phyloP scores from a whole-genome alignment of 2,797 vertebrate species.

The Mionectes olivaceus region DNA sequence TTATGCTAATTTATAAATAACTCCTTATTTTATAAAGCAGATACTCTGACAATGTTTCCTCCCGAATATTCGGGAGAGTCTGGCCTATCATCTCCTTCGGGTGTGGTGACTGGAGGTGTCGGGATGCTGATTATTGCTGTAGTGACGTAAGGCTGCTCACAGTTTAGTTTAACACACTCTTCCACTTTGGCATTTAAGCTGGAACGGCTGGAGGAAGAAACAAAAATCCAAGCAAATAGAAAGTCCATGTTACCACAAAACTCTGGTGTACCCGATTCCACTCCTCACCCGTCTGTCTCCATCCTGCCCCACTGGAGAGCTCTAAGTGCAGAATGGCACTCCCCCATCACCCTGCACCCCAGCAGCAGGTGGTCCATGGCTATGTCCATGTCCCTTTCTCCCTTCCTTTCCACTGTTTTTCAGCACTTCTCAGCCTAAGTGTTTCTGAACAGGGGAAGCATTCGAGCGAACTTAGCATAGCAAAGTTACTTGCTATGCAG shows the following conservation, averaged over 20 bases:
- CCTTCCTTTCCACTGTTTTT: not conserved
- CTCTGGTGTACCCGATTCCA: fast-evolving
- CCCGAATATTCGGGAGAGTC: constrained; percentile 85
- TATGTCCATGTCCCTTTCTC: not conserved
- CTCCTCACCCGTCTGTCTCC: not conserved
- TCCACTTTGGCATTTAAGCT: constrained; percentile 93
- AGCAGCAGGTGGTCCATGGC: not conserved
- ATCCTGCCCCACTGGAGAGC: not conserved
- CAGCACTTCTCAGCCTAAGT: not conserved
- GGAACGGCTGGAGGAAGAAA: constrained; percentile 84
- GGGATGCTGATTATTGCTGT: constrained; percentile 91
- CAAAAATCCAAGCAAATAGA: constrained; percentile 27
- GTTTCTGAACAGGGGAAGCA: not conserved
- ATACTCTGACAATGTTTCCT: constrained; percentile 92
- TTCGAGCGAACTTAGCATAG: not conserved
- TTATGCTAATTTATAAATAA: constrained; percentile 64
- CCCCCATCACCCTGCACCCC: not conserved
- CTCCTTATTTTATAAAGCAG: constrained; percentile 88
- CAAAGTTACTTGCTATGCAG: not conserved
- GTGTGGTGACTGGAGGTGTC: constrained; percentile 84
- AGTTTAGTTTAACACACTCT: constrained; percentile 92
- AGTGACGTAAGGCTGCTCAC: constrained; percentile 88
- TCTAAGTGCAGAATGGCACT: not conserved
- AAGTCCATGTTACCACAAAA: not conserved
- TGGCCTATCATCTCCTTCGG: constrained; percentile 84